Percentiles rank a stretch among this genome's conserved stretches.
Conservation (phyloP, 2,797 vertebrate species). For the Fundulus diaphanus region DNA sequence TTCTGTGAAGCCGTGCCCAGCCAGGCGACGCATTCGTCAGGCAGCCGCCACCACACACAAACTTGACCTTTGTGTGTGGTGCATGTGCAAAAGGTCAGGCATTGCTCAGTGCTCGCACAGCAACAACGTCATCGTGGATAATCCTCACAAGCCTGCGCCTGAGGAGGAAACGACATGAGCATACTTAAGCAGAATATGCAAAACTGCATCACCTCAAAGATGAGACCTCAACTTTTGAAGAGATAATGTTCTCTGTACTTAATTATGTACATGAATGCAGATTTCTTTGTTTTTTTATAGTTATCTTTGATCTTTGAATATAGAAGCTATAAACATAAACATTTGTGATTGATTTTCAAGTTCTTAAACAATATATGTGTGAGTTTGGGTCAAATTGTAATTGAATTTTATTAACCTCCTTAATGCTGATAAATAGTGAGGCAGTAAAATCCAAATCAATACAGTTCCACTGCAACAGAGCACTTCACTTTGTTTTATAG, state of each 20-base stretch:
- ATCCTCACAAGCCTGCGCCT: slow-evolving; percentile 23
- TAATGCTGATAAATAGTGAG: slow-evolving; percentile 3
- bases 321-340: not conserved
- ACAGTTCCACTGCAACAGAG: slow-evolving; percentile 8
- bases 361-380: not conserved
- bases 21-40: slow-evolving; percentile 15
- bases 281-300: not conserved
- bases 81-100: slow-evolving; percentile 38
- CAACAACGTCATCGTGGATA: slow-evolving; percentile 14
- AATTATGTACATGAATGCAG: not conserved
- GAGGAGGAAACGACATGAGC: slow-evolving; percentile 4
- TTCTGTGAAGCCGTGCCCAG: slow-evolving; percentile 10
- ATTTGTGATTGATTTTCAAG: not conserved
- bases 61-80: slow-evolving; percentile 45
- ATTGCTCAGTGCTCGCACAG: slow-evolving; percentile 28
- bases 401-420: not conserved
- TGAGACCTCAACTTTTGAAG: slow-evolving; percentile 2
- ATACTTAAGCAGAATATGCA: slow-evolving; percentile 9
- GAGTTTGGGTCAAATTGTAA: not conserved
- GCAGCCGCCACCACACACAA: slow-evolving; percentile 18
- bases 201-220: not conserved
- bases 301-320: not conserved
- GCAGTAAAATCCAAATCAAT: slow-evolving; percentile 20
- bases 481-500: slow-evolving; percentile 10
- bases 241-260: not conserved